phyloP scores from a whole-genome alignment of 1,140 invertebrate species.

The Sweltsa coloradensis region DNA sequence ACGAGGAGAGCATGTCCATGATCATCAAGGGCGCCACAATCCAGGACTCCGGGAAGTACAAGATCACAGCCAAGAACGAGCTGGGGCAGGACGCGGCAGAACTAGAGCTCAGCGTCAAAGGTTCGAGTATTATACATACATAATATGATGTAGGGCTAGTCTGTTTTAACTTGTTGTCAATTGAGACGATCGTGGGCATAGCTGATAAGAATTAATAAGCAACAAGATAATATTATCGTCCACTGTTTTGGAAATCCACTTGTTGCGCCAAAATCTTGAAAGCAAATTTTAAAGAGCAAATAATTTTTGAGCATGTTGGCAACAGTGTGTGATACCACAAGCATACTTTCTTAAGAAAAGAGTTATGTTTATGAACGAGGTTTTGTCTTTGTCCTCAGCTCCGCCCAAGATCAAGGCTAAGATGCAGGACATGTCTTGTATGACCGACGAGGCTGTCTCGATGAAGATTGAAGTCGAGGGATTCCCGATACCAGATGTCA shows the following conservation, averaged over 20 bases:
- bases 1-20: slow-evolving; percentile 79
- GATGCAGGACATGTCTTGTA: slow-evolving; percentile 56
- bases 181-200: no score
- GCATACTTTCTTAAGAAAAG: background rate
- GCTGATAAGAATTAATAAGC: no score
- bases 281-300: background rate
- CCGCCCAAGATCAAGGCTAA: slow-evolving; percentile 75
- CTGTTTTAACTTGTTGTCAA: no score
- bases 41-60: slow-evolving; percentile 76
- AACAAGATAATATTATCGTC: no score
- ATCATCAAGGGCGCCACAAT: slow-evolving; percentile 79
- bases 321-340: background rate
- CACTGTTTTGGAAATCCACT: background rate
- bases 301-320: background rate
- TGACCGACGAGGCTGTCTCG: slow-evolving; percentile 51
- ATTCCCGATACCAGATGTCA: slow-evolving; percentile 63
- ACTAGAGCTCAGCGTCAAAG: slow-evolving; percentile 63
- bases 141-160: no score
- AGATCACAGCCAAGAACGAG: slow-evolving; percentile 74
- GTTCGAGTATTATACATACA: slow-evolving; percentile 22
- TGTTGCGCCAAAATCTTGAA: background rate
- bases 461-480: slow-evolving; percentile 74
- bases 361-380: background rate
- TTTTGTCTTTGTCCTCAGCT: slow-evolving; percentile 26
- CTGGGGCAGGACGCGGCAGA: slow-evolving; percentile 68